Evolutionary conservation across 2,113 vertebrate genomes (phyloP).

Genomic region (Ailurus styani): DNA sequence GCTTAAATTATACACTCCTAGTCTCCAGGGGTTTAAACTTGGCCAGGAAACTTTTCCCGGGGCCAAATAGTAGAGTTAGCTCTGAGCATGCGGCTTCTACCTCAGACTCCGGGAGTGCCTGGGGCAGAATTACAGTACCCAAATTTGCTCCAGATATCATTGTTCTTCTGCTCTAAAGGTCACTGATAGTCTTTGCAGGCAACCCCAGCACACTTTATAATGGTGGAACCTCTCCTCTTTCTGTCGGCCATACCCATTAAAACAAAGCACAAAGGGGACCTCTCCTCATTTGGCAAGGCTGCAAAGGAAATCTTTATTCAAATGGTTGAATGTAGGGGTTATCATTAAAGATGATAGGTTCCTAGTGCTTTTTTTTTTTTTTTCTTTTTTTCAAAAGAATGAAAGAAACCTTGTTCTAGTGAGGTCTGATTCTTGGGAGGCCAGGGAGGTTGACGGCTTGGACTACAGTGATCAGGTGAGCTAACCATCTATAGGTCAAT

Average conservation of each 20-base stretch:
- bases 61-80: conserved; percentile 43
- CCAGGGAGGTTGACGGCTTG: fast-evolving
- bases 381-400: not conserved
- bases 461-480: not conserved
- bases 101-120: conserved; percentile 15
- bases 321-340: not conserved
- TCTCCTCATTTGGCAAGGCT: not conserved
- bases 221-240: not conserved
- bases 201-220: not conserved
- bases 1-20: conserved; percentile 68
- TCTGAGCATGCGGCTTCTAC: not conserved
- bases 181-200: not conserved
- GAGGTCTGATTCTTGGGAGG: not conserved
- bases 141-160: conserved; percentile 14
- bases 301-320: not conserved
- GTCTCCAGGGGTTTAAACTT: conserved; percentile 69
- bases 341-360: not conserved
- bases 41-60: conserved; percentile 66
- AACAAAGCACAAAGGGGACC: not conserved
- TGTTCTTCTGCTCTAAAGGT: conserved; percentile 24
- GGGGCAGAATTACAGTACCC: not conserved
- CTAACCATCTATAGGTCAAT: not conserved
- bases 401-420: not conserved
- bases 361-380: not conserved
- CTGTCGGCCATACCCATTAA: not conserved